Conservation (phyloP, 2,113 vertebrate genomes). For the Salminus brasiliensis region DNA sequence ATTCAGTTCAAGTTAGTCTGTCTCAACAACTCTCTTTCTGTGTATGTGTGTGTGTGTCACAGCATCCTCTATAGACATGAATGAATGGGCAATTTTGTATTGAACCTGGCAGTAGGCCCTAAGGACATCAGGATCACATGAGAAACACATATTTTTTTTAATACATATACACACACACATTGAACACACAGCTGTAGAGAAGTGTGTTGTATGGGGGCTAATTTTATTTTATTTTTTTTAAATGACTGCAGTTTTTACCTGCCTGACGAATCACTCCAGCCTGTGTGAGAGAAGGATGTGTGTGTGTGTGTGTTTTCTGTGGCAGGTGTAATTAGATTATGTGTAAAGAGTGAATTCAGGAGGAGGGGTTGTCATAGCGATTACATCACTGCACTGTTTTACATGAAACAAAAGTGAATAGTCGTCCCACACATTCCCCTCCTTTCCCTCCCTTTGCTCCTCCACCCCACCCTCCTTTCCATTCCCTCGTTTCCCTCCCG, state of each 20-base stretch:
- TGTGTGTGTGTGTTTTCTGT: slow-evolving; percentile 13
- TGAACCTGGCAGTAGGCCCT: too few species aligned
- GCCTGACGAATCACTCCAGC: too few species aligned
- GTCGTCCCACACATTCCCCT: background rate
- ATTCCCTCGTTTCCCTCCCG: background rate
- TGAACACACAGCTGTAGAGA: too few species aligned
- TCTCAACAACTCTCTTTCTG: background rate
- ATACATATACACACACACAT: too few species aligned
- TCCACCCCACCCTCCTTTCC: background rate
- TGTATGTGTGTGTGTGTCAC: background rate
- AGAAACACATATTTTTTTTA: too few species aligned
- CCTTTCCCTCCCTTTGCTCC: background rate
- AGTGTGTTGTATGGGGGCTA: too few species aligned
- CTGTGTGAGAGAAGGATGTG: background rate
- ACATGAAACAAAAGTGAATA: background rate
- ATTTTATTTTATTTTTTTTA: too few species aligned
- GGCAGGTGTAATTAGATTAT: background rate
- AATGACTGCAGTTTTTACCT: too few species aligned
- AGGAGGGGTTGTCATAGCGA: slow-evolving; percentile 24
- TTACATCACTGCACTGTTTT: background rate
- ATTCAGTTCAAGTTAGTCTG: background rate
- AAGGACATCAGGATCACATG: too few species aligned
- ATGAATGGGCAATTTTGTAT: too few species aligned
- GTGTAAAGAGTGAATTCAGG: too few species aligned
- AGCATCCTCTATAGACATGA: too few species aligned